Percentiles rank a stretch among this genome's conserved stretches.
phyloP scores from a whole-genome alignment of 1,140 invertebrate genomes.

The Papilio polytes region DNA sequence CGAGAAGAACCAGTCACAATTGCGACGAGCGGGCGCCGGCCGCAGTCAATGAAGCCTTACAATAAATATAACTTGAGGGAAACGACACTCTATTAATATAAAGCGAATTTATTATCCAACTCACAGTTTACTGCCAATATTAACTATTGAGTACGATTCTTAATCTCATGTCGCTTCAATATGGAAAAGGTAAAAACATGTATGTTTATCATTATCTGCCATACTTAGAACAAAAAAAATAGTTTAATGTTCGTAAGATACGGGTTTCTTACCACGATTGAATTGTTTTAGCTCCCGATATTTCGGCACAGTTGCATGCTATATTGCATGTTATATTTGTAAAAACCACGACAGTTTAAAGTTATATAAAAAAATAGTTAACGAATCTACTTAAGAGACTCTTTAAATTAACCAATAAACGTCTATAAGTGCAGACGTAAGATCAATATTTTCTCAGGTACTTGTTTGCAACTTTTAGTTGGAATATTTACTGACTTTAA shows the following conservation, averaged over 20 bases:
- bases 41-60: constrained; percentile 72
- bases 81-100: constrained; percentile 64
- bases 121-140: not conserved
- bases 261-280: too few relatives aligned
- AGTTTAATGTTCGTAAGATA: too few relatives aligned
- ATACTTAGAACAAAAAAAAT: too few relatives aligned
- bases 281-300: too few relatives aligned
- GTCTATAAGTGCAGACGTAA: not conserved
- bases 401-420: too few relatives aligned
- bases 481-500: not conserved
- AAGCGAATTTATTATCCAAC: constrained; percentile 42
- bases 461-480: not conserved
- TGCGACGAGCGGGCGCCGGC: constrained; percentile 72
- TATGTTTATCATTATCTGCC: too few relatives aligned
- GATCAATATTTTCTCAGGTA: not conserved
- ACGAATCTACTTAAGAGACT: too few relatives aligned
- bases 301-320: too few relatives aligned
- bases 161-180: not conserved
- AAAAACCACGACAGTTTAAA: too few relatives aligned
- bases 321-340: too few relatives aligned
- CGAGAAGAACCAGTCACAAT: constrained; percentile 78
- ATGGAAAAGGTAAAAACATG: too few relatives aligned
- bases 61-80: constrained; percentile 72
- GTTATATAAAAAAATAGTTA: too few relatives aligned
- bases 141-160: not conserved